Evolutionary conservation across 2,888 invertebrate genomes (phyloP), one percentile per base, ranked within the genome.

Genomic region (Dryobota labecula): DNA sequence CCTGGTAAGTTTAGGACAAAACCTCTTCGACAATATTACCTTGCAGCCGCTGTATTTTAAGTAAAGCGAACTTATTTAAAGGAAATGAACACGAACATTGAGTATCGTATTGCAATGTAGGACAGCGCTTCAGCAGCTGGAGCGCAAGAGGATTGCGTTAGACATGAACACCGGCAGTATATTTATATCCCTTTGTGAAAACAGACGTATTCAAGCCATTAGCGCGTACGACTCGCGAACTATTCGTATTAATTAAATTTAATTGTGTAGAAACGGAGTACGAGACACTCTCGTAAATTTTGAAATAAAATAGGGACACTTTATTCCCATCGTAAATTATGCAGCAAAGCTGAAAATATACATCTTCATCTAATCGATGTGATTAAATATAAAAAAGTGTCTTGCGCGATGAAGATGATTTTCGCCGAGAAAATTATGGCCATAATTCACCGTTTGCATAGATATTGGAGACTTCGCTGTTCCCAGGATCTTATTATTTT

Each of bases 211-310:
- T 89, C 91, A 86, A 90, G 88, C 94, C 94, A 95, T 95, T 95
- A 94, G 91, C 91, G 90, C 84, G 85, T 88, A 88, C 91, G 91
- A 92, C 91, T 93, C 91, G 94, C 93, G 88, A 95, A 95, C 94
- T 95, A 94, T 95, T 94, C 93, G 91, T 93, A 94, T 94, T 95
- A 95, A 95, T 95, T 95, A 93, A 94, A 94, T 93, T 95, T 94
- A 95, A 95, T 94, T 94, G 94, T 94, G 92, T 92, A 92, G 94
- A 94, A 94, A 92, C 90, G 86, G 88, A 90, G 87, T 87, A 86
- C 85, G 85, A 90, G 88, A 89, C 90, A 76, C 74, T 71, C 68
- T 57, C 89, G 88, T 90, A 86, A 87, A 86, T 85, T 78, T 82
- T 80, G 80, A 49, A 73, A 81, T 76, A 66, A 72, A 83, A 72